Percentiles rank a stretch among this genome's conserved stretches.
These are phyloP conservation scores for Lomographa bimaculata DNA, from an alignment of 2,888 invertebrate species.

Conservation along the genomic window DNA sequence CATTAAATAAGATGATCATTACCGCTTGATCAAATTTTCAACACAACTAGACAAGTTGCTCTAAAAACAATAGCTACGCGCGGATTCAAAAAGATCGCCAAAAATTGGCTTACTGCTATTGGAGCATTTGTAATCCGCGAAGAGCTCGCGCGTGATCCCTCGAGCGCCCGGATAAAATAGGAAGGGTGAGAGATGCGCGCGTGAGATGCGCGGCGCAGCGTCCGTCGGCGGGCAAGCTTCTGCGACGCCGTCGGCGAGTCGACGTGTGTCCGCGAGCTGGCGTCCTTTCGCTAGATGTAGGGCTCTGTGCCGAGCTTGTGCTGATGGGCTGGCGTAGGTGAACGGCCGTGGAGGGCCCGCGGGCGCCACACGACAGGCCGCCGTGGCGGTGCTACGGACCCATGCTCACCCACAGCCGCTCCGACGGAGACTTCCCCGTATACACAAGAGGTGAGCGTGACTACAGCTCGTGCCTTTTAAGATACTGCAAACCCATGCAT, in stretches of 20 bases:
- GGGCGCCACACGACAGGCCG: slow-evolving; percentile 76
- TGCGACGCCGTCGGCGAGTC: slow-evolving; percentile 69
- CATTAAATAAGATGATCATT: no score
- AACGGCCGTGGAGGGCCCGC: slow-evolving; percentile 81
- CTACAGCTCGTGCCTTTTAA: slow-evolving; percentile 7
- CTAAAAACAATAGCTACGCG: no score
- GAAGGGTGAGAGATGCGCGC: slow-evolving; percentile 73
- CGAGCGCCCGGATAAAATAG: slow-evolving; percentile 35
- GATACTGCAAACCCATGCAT: slow-evolving; percentile 16
- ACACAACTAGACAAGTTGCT: no score
- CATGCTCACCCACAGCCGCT: slow-evolving; percentile 93
- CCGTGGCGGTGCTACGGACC: slow-evolving; percentile 86
- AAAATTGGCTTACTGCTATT: slow-evolving; percentile 9
- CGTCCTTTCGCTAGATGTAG: slow-evolving; percentile 42
- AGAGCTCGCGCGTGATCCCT: slow-evolving; percentile 9
- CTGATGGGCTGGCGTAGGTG: slow-evolving; percentile 71
- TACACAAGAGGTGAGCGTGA: slow-evolving; percentile 88
- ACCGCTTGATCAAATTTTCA: no score
- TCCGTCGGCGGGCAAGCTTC: slow-evolving; percentile 56
- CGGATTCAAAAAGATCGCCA: slow-evolving; percentile 4
- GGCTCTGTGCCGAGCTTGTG: slow-evolving; percentile 61
- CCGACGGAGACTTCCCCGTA: slow-evolving; percentile 93
- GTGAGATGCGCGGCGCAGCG: slow-evolving; percentile 78
- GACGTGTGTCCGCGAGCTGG: slow-evolving; percentile 55
- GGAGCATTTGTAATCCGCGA: slow-evolving; percentile 7